phyloP scores from a whole-genome alignment of 1,140 invertebrate genomes.

The Physella acuta region DNA sequence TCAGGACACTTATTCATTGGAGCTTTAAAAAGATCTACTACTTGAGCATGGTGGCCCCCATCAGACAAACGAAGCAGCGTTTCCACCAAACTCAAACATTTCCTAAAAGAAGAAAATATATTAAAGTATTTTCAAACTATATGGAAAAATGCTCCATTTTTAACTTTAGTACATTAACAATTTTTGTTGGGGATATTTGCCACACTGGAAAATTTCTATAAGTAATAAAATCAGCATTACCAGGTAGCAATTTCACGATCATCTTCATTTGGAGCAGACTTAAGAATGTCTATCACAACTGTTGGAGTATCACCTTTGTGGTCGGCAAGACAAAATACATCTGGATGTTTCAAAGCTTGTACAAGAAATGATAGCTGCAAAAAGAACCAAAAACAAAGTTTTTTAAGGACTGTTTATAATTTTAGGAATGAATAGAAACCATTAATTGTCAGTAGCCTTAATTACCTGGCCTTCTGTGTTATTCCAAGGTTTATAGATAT shows the following conservation, averaged over 20 bases:
- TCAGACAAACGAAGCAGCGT: slow-evolving; percentile 83
- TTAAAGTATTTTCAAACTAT: too few relatives aligned
- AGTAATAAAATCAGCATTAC: slow-evolving; percentile 56
- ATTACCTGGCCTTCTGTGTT: slow-evolving; percentile 80
- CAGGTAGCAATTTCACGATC: slow-evolving; percentile 89
- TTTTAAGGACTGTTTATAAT: too few relatives aligned
- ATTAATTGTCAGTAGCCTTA: too few relatives aligned
- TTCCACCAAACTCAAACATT: slow-evolving; percentile 88
- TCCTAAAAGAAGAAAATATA: slow-evolving; percentile 43
- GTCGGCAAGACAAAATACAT: slow-evolving; percentile 93
- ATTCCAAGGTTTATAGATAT: slow-evolving; percentile 86
- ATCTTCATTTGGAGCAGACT: slow-evolving; percentile 86
- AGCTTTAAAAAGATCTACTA: slow-evolving; percentile 89
- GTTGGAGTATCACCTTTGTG: slow-evolving; percentile 75
- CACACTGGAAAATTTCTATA: background rate
- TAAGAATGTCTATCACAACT: slow-evolving; percentile 84
- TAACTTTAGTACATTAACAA: background rate
- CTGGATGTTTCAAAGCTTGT: slow-evolving; percentile 79
- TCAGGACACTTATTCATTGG: slow-evolving; percentile 92
- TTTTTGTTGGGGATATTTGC: background rate
- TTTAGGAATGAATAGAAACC: too few relatives aligned
- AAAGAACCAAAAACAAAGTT: slow-evolving; percentile 26
- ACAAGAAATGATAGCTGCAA: slow-evolving; percentile 80
- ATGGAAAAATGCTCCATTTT: too few relatives aligned
- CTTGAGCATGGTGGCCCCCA: slow-evolving; percentile 72